These are phyloP conservation scores for Mobula hypostoma DNA, from an alignment of 2,113 vertebrate species.

Conservation along the genomic window DNA sequence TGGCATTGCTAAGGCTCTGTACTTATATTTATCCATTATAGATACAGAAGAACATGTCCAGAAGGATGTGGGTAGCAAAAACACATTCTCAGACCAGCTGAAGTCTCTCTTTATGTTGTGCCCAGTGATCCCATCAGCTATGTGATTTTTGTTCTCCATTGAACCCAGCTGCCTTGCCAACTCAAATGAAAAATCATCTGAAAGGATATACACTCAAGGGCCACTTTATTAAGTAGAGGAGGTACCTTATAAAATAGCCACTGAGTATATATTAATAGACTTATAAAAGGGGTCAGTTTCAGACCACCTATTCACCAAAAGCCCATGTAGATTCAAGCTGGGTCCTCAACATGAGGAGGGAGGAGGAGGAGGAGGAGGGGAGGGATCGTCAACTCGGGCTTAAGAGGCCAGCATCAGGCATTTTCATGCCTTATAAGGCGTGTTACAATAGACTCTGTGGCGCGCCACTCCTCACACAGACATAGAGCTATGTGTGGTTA, in stretches of 20 bases:
- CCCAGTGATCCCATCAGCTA: background rate
- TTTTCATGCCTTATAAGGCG: no score
- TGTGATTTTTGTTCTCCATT: background rate
- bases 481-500: no score
- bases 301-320: background rate
- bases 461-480: no score
- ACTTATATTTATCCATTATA: background rate
- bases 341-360: background rate
- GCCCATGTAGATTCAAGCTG: background rate
- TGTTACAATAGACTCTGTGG: no score
- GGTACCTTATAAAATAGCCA: no score
- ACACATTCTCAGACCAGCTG: background rate
- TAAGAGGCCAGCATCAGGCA: no score
- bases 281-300: background rate
- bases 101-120: background rate
- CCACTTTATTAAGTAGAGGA: no score
- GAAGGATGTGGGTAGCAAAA: background rate
- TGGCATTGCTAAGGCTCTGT: background rate
- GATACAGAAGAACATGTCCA: no score
- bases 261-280: background rate
- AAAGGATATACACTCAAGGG: no score
- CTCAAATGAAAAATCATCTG: background rate
- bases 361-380: no score
- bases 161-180: background rate
- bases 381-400: no score